Evolutionary conservation across 2,797 vertebrate genomes (phyloP), one percentile per base, ranked within the genome.

Genomic region (Chaetophractus vellerosus): DNA sequence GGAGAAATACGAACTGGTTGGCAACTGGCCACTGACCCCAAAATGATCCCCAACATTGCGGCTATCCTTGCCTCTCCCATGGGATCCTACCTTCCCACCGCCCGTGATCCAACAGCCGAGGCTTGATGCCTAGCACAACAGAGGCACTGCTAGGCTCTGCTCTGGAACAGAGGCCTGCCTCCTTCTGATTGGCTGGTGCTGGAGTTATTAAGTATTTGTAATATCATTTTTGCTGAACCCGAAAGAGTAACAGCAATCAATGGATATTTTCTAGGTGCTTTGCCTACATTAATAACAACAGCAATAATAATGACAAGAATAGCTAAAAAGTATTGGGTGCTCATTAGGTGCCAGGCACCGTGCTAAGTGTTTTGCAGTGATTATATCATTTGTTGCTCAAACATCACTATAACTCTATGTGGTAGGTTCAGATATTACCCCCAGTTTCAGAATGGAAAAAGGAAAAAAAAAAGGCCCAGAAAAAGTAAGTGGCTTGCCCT

Each of bases 401-500:
- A 7, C 31, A 31, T 52, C 41, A 18, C 16, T 38, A 23, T 31
- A 82, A 59, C 68, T 28, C 33, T 68, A 0, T 8, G 11, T 16
- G 15, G 41, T 31, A 36, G 21, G 9, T 90, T 92, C 76, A 75
- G 48, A 88, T 36, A 64, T 15, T 61, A 41, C 57, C 52, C 9
- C 33, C 55, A 57, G 61, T 78, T 84, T 84, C 75, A 87, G 71
- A 68, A 69, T 8, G 7, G 19, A 11, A 55, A 82, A 48, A 74
- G 55, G 50, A 82, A 45, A 41, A 6, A 3, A 19, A 64, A 38
- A 7, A 59, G 55, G 6, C 16, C 26, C 28, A 66, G 31, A 84
- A 31, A 64, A 24, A 64, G 84, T 64, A 71, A 91, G 18, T 64
- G 50, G 50, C 41, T 90, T 82, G 61, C 59, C 61, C 50, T 63